Evolutionary conservation across 2,113 vertebrate species (phyloP), one percentile per base, ranked within the genome.

Genomic region (Myodes glareolus): DNA sequence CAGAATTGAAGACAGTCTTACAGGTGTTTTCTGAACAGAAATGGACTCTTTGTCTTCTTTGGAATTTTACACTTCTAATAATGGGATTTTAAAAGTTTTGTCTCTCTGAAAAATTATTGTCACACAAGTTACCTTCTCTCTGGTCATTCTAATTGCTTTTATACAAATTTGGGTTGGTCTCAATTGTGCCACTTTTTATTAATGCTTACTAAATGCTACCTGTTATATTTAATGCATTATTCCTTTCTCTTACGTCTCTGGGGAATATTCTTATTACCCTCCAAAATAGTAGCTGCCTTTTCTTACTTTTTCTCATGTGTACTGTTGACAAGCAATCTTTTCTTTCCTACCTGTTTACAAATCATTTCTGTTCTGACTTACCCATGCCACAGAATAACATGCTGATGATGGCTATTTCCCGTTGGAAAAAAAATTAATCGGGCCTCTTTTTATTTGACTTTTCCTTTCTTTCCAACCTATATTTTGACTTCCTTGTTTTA

Each of bases 61-160:
- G 90, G 58, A 97, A 96, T 93, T 98, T 96, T 94, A 76, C 84
- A 96, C 68, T 90, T 97, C 80, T 90, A 94, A 92, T 95, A 93
- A 92, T 76, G 50, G 63, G n/a, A 7, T 96, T 90, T 94, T 91
- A 80, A 78, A 94, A 93, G 86, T 55, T 96, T 82, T 95, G 88
- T 78, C 90, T 96, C 68, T 97, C 93, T 94, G 39, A 90, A 67
- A 11, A 72, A 77, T 90, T 93, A 65, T 47, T 90, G 42, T 36
- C 50, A 65, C n/a, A 65, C 82, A 93, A 95, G 92, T 97, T 96
- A 89, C 88, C 58, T 93, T 90, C 75, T 92, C 27, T 88, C 52
- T 90, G 29, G n/a, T 92, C 50, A 52, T 93, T 68, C 73, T 95
- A 96, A 95, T 97, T 91, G 65, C 88, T 96, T 96, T 94, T 90